Base-by-base conservation (phyloP, 2,113 vertebrate species). In the Tetrax tetrax region DNA sequence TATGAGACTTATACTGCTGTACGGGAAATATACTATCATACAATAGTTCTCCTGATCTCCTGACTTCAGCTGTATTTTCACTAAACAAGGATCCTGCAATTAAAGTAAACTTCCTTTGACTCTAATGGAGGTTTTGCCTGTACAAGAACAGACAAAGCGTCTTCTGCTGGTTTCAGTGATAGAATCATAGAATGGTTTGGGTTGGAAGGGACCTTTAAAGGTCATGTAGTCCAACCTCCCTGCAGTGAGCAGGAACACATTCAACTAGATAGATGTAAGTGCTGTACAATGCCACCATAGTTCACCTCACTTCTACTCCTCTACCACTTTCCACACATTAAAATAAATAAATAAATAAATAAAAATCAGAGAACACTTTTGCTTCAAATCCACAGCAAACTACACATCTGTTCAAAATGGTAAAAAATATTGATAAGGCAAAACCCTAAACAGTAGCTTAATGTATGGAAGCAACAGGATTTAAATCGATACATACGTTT, bases 381-480 rank as follows among this genome's bases (percentile, higher is more conserved):
- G 16, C 78, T 82, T 29, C 48, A 81, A 94, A 45, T 18, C n/a
- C 45, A 54, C 3, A 20, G 54, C 10, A 79, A 78, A 79, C 1
- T 57, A 87, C 1, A 6, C 41, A 53, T 57, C 9, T 7, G 8
- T 80, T 79, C n/a, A 79, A 84, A 92, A 91, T 20, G 13, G 16
- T 53, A 16, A 82, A 84, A 41, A 85, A 79, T 61, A 89, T 7
- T 61, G 71, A 91, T 83, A 37, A 89, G 41, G 53, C 18, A 84
- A 93, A 91, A 94, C 82, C 70, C 63, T 83, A 61, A 92, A 91
- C 31, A 83, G 50, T 84, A 93, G 27, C 66, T 50, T 83, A 90
- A 96, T 68, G 7, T 66, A 70, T 82, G 69, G 69, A 93, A 90
- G 83, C 31, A 82, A 82, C 9, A 77, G 35, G 23, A 91, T 91